phyloP scores from a whole-genome alignment of 2,888 invertebrate genomes.

The Oxyteleia sp. region DNA sequence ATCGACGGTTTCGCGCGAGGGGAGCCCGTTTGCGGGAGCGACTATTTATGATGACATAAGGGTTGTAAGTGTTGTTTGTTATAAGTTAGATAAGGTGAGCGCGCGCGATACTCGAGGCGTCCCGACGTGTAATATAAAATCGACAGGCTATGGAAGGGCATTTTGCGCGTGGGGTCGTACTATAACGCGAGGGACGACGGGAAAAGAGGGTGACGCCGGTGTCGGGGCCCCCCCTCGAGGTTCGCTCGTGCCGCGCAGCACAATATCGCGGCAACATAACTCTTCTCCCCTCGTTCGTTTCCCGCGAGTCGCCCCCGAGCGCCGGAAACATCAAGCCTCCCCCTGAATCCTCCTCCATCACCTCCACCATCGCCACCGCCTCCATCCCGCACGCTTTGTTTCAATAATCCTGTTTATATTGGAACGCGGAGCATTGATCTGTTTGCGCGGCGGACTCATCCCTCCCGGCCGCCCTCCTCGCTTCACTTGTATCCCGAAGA shows the following conservation, averaged over 20 bases:
- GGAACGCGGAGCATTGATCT: constrained; percentile 88
- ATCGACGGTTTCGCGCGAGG: constrained; percentile 32
- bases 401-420: constrained; percentile 88
- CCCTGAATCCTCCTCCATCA: constrained; percentile 72
- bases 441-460: constrained; percentile 84
- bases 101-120: constrained; percentile 68
- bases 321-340: constrained; percentile 86
- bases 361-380: constrained; percentile 80
- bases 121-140: constrained; percentile 83
- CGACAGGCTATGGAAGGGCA: constrained; percentile 79
- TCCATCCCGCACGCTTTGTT: constrained; percentile 86
- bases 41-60: constrained; percentile 69
- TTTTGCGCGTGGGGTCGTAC: constrained; percentile 63
- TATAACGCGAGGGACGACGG: constrained; percentile 74
- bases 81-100: constrained; percentile 71
- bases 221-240: constrained; percentile 82
- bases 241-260: constrained; percentile 85
- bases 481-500: constrained; percentile 83
- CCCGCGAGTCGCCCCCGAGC: constrained; percentile 80
- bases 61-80: constrained; percentile 73
- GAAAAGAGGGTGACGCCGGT: constrained; percentile 83
- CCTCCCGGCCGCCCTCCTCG: constrained; percentile 74
- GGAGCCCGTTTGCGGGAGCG: constrained; percentile 24
- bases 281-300: constrained; percentile 87
- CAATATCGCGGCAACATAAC: constrained; percentile 88